Conservation (phyloP, 2,797 vertebrate species). For the Tachyglossus aculeatus region DNA sequence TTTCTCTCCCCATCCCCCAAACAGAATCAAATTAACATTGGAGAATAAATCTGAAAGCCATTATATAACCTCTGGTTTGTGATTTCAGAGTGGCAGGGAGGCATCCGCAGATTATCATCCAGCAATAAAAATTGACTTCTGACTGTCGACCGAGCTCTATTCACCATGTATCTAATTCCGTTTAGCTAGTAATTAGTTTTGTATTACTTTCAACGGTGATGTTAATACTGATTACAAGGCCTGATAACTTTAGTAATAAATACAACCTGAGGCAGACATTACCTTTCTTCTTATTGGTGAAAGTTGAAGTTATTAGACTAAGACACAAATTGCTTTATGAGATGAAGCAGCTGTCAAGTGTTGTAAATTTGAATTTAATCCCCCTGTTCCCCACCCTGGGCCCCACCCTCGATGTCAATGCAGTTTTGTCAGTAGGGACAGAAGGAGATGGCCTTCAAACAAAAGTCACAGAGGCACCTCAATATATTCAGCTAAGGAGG, state of each 20-base stretch:
- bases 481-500: background rate
- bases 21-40: fast-evolving
- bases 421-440: background rate
- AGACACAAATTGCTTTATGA: constrained; percentile 48
- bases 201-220: constrained; percentile 47
- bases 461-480: background rate
- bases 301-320: constrained; percentile 28
- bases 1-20: fast-evolving
- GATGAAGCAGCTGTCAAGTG: constrained; percentile 27
- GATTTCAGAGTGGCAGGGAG: background rate
- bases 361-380: constrained; percentile 7
- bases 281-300: constrained; percentile 35
- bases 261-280: constrained; percentile 53
- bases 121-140: background rate
- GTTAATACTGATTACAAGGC: constrained; percentile 65
- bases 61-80: fast-evolving
- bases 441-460: background rate
- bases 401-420: fast-evolving
- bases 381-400: fast-evolving
- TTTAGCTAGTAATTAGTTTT: constrained; percentile 60
- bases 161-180: constrained; percentile 21
- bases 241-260: constrained; percentile 63
- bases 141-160: background rate
- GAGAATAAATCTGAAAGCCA: fast-evolving
- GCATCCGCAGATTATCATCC: background rate